Evolutionary conservation across 2,797 vertebrate genomes (phyloP), one percentile per base, ranked within the genome.

Genomic region (Sebastes taczanowskii): DNA sequence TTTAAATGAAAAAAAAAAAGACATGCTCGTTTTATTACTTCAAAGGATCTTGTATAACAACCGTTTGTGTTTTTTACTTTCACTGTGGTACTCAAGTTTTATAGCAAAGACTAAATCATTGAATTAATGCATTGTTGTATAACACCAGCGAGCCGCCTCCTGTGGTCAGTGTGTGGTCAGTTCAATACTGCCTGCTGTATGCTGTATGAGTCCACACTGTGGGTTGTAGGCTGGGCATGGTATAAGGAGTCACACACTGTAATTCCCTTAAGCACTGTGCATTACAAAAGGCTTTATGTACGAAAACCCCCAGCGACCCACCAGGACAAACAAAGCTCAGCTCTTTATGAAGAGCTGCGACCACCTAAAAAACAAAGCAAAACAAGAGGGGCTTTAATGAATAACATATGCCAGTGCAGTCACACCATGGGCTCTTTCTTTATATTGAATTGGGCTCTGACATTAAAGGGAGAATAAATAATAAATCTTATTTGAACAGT

Each of bases 391-490:
- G 46, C 34, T 80, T 83, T 56, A 84, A 80, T 82, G 74, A 83
- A 89, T 87, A 85, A 82, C 72, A 70, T 35, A 83, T 80, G 59
- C 87, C 84, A 78, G 77, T 56, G 79, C 46, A 78, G 73, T 83
- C 85, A 85, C 61, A 78, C 66, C 80, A 77, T n/a, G 27, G 0
- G 16, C 32, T 62, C 25, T n/a, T 82, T 82, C 25, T 82, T 80
- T 60, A 64, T 86, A 80, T 68, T 85, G 83, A 83, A 86, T 42
- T 71, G 35, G 38, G 30, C 49, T 76, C 38, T 88, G 86, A 86
- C 81, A 87, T 91, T 84, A 87, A 89, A 89, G 18, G 32, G 66
- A 71, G 29, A 83, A 88, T 91, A 76, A 89, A 89, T 92, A 88
- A 92, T 91, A 74, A 74, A 93, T 91, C 42, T 13, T 84, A 80